phyloP scores from a whole-genome alignment of 2,113 vertebrate species.

The Coregonus clupeaformis region DNA sequence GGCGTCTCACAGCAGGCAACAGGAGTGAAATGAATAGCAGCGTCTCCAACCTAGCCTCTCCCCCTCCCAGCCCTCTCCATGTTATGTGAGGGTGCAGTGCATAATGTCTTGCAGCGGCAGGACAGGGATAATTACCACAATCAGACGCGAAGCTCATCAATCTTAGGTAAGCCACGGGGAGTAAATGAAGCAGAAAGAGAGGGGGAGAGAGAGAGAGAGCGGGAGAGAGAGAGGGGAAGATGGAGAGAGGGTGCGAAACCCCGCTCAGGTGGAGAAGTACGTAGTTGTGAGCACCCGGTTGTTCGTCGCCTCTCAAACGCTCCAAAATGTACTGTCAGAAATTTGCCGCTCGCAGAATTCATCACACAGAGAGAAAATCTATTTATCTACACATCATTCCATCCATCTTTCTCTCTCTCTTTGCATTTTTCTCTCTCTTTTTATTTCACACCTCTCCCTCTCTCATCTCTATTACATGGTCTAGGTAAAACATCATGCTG shows the following conservation, averaged over 20 bases:
- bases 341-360: slow-evolving; percentile 51
- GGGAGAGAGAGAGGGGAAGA: no score
- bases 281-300: no score
- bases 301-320: slow-evolving; percentile 44
- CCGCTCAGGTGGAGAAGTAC: not conserved
- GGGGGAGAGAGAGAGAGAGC: not conserved
- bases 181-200: slow-evolving; percentile 71
- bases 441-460: slow-evolving; percentile 10
- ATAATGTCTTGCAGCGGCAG: slow-evolving; percentile 75
- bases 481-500: not conserved
- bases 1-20: slow-evolving; percentile 41
- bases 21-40: slow-evolving; percentile 43
- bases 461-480: not conserved
- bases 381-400: slow-evolving; percentile 49
- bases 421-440: slow-evolving; percentile 1
- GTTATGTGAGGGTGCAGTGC: slow-evolving; percentile 70
- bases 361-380: slow-evolving; percentile 54
- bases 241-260: slow-evolving; percentile 9
- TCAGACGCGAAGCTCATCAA: slow-evolving; percentile 79
- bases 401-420: slow-evolving; percentile 18
- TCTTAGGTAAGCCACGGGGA: slow-evolving; percentile 79
- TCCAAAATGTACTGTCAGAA: slow-evolving; percentile 30
- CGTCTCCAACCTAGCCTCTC: slow-evolving; percentile 45
- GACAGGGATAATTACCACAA: slow-evolving; percentile 79
- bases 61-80: slow-evolving; percentile 21